Evolutionary conservation across 2,113 vertebrate species (phyloP).

Genomic region (Pluvianellus socialis): DNA sequence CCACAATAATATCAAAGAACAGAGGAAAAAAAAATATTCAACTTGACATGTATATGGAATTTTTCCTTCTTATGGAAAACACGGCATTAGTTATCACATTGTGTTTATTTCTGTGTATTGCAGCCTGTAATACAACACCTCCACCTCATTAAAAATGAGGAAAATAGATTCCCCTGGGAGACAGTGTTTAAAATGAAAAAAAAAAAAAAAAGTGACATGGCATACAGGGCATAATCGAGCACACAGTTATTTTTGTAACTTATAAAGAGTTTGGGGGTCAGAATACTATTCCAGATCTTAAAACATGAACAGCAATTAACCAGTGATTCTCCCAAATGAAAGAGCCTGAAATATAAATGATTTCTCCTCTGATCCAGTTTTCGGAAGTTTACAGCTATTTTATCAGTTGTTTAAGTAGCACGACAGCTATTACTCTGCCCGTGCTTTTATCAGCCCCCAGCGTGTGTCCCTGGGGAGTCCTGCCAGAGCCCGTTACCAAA

Average conservation of each 20-base stretch:
- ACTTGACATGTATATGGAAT: neutral
- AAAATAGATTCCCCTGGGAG: neutral
- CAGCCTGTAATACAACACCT: accelerated
- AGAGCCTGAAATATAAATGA: neutral
- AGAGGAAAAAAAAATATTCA: neutral
- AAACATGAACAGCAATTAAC: neutral
- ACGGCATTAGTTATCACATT: neutral
- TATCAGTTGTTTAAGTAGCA: neutral
- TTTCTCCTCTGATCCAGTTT: neutral
- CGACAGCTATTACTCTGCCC: accelerated
- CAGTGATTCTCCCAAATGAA: neutral
- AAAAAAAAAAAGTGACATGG: neutral
- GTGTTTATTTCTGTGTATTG: accelerated
- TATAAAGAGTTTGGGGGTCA: neutral
- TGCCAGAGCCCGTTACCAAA: neutral
- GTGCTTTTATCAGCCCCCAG: neutral
- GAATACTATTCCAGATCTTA: neutral
- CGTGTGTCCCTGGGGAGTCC: accelerated
- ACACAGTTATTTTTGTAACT: neutral
- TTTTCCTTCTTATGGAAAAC: neutral
- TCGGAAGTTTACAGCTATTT: neutral
- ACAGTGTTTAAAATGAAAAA: neutral
- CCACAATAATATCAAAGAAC: accelerated
- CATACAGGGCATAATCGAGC: neutral
- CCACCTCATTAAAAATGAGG: neutral